Conservation (phyloP, 64 coral and sea anemone genomes). For the Stichodactyla mertensii region DNA sequence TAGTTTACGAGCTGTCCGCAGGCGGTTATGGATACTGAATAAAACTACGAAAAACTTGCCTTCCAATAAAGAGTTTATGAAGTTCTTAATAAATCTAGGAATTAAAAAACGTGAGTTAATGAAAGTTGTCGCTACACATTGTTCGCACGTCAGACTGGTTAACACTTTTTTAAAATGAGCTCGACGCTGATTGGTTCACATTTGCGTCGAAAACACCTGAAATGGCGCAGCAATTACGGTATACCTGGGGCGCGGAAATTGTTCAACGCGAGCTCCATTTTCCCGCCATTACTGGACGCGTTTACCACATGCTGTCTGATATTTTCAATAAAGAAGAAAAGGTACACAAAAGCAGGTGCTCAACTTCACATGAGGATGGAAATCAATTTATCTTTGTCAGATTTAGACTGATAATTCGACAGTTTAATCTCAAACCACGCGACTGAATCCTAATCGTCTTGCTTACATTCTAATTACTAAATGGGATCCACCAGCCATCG, state of each 20-base stretch:
- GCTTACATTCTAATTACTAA: not conserved
- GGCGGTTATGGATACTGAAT: not conserved
- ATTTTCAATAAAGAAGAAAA: constrained; percentile 23
- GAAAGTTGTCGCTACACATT: not conserved
- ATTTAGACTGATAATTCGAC: constrained; percentile 4
- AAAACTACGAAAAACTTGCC: not conserved
- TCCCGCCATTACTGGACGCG: constrained; percentile 22
- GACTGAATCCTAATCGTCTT: constrained; percentile 4
- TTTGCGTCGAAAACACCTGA: not conserved
- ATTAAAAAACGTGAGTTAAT: not conserved
- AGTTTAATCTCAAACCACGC: constrained; percentile 1
- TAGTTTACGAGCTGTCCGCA: not conserved
- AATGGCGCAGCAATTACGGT: not conserved
- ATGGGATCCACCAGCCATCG: not conserved
- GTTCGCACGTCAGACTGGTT: not conserved
- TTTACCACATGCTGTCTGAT: constrained; percentile 31
- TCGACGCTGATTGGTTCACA: not conserved
- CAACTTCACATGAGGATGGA: constrained; percentile 16
- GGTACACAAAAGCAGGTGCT: constrained; percentile 22
- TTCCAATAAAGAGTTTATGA: not conserved
- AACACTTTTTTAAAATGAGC: not conserved
- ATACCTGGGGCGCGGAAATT: not conserved
- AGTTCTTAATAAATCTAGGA: not conserved
- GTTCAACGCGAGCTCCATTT: constrained; percentile 10
- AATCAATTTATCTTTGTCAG: not conserved